Evolutionary conservation across 2,797 vertebrate species (phyloP).

Genomic region (Ceyx erithaca): DNA sequence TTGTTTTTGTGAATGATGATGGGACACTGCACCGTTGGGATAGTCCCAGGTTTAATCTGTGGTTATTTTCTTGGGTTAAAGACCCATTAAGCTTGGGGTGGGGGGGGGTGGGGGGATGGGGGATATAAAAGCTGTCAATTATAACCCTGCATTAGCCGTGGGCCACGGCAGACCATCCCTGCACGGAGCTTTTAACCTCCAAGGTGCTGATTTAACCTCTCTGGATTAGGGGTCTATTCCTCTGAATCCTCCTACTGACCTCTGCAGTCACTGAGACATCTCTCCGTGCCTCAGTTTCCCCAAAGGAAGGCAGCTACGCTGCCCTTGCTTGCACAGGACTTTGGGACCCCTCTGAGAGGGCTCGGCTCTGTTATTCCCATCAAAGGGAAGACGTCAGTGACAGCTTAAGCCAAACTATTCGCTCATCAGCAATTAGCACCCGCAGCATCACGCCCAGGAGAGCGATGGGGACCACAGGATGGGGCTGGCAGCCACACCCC

Average conservation of each 20-base stretch:
- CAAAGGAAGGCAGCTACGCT: rapidly evolving
- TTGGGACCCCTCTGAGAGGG: not conserved
- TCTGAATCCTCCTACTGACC: not conserved
- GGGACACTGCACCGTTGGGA: not conserved
- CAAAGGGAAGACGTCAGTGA: not conserved
- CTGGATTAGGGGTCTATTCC: not conserved
- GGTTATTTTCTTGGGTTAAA: not conserved
- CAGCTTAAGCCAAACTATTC: not conserved
- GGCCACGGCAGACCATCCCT: not conserved
- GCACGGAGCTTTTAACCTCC: not conserved
- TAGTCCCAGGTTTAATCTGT: not conserved
- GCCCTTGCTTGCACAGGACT: not conserved
- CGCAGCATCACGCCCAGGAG: rapidly evolving
- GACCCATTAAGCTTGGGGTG: not conserved
- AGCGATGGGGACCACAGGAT: rapidly evolving
- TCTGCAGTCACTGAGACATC: not conserved
- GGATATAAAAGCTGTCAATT: rapidly evolving
- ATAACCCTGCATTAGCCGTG: not conserved
- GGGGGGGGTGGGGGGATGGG: not conserved
- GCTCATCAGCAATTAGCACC: not conserved
- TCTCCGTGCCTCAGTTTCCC: not conserved
- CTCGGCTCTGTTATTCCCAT: not conserved
- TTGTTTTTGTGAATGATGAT: rapidly evolving
- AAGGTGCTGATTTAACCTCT: not conserved
- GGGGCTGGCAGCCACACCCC: not conserved